Conservation (phyloP, 2,888 invertebrate species). For the Frankliniella intonsa region DNA sequence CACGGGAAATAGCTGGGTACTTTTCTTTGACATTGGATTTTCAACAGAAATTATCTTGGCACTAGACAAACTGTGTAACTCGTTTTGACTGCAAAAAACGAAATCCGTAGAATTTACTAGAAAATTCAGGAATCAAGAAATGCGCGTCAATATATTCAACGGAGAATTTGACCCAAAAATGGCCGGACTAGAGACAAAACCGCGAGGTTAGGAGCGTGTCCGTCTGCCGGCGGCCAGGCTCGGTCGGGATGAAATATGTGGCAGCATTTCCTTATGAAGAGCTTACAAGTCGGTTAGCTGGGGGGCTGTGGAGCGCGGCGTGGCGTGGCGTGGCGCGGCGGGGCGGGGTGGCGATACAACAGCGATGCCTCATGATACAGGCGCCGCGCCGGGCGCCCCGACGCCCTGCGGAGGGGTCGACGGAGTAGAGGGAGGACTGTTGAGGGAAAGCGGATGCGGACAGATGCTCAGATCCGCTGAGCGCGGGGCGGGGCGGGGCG, state of each 20-base stretch:
- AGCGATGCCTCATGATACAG: not conserved
- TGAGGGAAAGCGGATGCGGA: not conserved
- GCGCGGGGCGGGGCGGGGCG: not conserved
- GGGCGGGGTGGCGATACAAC: not conserved
- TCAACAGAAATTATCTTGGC: not conserved
- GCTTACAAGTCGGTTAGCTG: conserved; percentile 23
- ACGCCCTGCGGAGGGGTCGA: conserved; percentile 32
- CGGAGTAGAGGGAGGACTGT: conserved; percentile 30
- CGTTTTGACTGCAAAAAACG: too few relatives aligned
- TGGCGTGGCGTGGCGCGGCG: not conserved
- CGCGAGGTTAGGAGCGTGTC: too few relatives aligned
- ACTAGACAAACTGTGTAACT: too few relatives aligned
- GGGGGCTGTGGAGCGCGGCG: not conserved
- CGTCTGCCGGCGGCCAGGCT: too few relatives aligned
- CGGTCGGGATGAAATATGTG: conserved; percentile 16
- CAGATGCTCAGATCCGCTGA: not conserved
- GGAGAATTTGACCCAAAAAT: too few relatives aligned
- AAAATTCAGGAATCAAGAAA: too few relatives aligned
- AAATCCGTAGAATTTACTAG: too few relatives aligned
- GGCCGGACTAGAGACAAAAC: too few relatives aligned
- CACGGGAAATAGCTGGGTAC: too few relatives aligned
- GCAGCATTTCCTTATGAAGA: conserved; percentile 23
- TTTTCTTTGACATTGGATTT: too few relatives aligned
- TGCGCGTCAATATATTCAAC: too few relatives aligned
- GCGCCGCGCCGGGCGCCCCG: conserved; percentile 9